Base-by-base conservation (phyloP, 2,888 invertebrate genomes). In the Ditula angustiorana region DNA sequence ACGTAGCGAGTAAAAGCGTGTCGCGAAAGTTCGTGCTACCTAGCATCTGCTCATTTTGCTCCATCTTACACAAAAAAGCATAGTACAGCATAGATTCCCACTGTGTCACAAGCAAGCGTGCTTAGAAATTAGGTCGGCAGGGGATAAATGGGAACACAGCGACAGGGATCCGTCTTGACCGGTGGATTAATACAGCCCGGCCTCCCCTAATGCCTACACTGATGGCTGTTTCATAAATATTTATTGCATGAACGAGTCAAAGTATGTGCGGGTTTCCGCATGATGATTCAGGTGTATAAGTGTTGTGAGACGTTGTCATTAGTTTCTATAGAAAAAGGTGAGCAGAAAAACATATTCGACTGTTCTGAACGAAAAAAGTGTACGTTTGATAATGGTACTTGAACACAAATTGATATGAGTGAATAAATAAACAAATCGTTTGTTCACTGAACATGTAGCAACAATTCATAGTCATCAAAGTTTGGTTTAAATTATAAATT, bases 91-190 rank as follows among this genome's bases (percentile, higher is more conserved):
- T 28, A 28, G 4, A 1, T 23, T 26, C 26, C 11, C 5, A 23
- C 23, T 23, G 46, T n/a, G 23, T 4, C 46, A 23, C 46, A 11
- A 46, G 5, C 23, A 11, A 5, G 8, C 50, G 8, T 62, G 52
- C 41, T 57, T 57, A 56, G 66, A 66, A 66, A 66, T 61, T 66
- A 57, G 66, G 66, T 61, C 61, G 46, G 37, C 61, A 10, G 56
- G 50, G 57, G 56, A 66, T 61, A 66, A 61, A 66, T 66, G 66
- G 41, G 66, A 37, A 61, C 65, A 50, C 47, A 55, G 50, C 61
- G 66, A 66, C 56, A 61, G 61, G 50, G 66, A 61, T 61, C 57
- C 57, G 44, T 66, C 66, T 66, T 61, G 61, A 62, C 62, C 62
- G 28, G 21, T 28, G 62, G 62, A 62, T 62, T 62, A 62, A 62